A percentile compares a stretch with the other conserved stretches of the same genome.
phyloP scores from a whole-genome alignment of 2,113 vertebrate species.

The Papio anubis region DNA sequence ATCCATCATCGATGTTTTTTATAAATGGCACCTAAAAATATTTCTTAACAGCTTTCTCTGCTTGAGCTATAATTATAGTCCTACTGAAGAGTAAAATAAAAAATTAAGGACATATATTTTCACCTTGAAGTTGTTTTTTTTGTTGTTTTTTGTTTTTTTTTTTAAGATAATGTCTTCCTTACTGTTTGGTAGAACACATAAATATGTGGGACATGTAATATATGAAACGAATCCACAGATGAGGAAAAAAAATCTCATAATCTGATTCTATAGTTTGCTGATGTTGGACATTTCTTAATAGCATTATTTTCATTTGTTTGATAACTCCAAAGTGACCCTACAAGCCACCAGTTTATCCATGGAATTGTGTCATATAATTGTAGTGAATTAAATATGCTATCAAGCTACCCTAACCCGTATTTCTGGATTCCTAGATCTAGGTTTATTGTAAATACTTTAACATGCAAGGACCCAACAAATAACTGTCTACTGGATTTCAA shows the following conservation, averaged over 20 bases:
- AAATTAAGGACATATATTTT: background rate
- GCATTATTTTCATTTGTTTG: background rate
- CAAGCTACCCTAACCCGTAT: background rate
- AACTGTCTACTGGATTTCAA: background rate
- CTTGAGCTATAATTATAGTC: background rate
- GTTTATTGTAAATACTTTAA: background rate
- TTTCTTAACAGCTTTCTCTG: background rate
- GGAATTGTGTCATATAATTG: background rate
- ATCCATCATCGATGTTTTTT: background rate
- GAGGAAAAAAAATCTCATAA: background rate
- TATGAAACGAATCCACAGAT: background rate
- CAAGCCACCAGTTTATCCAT: background rate
- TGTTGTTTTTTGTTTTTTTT: fast-evolving
- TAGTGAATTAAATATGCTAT: background rate
- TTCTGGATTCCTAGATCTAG: background rate
- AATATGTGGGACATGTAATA: background rate
- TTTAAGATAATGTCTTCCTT: background rate
- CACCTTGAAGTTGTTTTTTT: background rate
- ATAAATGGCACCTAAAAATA: fast-evolving
- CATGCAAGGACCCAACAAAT: background rate
- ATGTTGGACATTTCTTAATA: background rate
- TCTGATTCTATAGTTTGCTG: background rate
- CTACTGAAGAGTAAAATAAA: background rate
- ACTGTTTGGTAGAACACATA: background rate
- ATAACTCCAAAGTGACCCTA: background rate